Percentiles rank a stretch among this genome's conserved stretches.
Evolutionary conservation across 2,888 invertebrate species (phyloP).

Genomic region (Chironomus tentans): DNA sequence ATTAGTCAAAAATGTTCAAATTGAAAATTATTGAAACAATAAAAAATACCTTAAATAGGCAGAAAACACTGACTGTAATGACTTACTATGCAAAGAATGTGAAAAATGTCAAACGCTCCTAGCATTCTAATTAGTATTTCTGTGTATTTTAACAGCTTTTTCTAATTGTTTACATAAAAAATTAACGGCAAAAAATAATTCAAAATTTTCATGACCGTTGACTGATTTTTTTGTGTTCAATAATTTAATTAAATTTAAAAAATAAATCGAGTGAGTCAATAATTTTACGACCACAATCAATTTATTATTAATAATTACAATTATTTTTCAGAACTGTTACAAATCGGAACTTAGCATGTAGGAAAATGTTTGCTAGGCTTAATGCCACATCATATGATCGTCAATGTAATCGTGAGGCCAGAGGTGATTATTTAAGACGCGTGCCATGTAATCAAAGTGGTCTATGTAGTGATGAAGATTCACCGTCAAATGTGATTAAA

Average conservation of each 20-base stretch:
- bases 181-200: neutral
- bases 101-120: no score
- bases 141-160: no score
- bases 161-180: neutral
- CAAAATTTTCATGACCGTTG: neutral
- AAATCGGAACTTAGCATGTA: conserved; percentile 67
- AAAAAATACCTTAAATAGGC: no score
- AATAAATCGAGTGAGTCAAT: neutral
- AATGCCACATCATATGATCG: conserved; percentile 76
- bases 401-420: conserved; percentile 57
- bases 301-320: neutral
- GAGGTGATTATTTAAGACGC: conserved; percentile 69
- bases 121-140: no score
- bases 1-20: no score
- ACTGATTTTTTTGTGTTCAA: neutral
- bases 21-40: no score
- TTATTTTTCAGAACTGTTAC: conserved; percentile 37
- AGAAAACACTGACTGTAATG: no score
- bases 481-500: conserved; percentile 72
- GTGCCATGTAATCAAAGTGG: conserved; percentile 69
- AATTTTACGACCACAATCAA: neutral
- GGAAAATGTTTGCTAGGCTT: conserved; percentile 76
- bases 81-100: no score
- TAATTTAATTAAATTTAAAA: neutral
- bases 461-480: conserved; percentile 81